A percentile compares a stretch with the other conserved stretches of the same genome.
Conservation (phyloP, 1,140 invertebrate genomes). For the Ceratina japonica region DNA sequence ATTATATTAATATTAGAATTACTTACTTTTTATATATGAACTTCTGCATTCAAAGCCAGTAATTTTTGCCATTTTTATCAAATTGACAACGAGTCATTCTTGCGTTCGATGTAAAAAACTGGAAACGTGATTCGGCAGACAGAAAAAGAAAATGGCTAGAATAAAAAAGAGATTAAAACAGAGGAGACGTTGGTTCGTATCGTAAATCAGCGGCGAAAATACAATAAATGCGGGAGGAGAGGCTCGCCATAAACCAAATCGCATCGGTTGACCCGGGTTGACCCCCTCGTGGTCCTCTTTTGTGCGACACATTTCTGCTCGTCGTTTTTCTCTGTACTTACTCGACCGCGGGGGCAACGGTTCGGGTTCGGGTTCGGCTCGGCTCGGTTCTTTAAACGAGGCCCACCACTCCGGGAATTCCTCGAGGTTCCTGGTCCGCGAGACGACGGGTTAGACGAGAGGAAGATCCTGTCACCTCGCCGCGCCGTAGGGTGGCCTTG, state of each 20-base stretch:
- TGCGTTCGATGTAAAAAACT: background rate
- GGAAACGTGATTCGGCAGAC: background rate
- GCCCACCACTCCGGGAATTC: conserved; percentile 40
- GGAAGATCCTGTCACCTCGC: conserved; percentile 55
- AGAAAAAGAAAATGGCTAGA: background rate
- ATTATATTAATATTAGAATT: too few relatives aligned
- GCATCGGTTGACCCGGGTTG: conserved; percentile 62
- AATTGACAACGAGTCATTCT: background rate
- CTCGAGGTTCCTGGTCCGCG: conserved; percentile 52
- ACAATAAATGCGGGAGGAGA: conserved; percentile 58
- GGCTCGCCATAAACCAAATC: conserved; percentile 66
- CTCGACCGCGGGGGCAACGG: conserved; percentile 29
- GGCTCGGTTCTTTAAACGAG: conserved; percentile 56
- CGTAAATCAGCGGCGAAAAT: conserved; percentile 65
- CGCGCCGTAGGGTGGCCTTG: conserved; percentile 63
- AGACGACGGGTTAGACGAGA: conserved; percentile 52
- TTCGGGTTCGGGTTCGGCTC: too few relatives aligned
- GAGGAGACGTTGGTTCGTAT: conserved; percentile 40
- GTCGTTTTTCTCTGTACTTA: conserved; percentile 49
- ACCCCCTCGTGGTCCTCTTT: conserved; percentile 53
- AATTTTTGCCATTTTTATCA: too few relatives aligned
- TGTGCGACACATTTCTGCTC: conserved; percentile 54
- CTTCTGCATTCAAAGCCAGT: too few relatives aligned
- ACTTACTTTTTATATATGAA: too few relatives aligned
- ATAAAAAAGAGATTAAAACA: conserved; percentile 14